phyloP scores from a whole-genome alignment of 2,113 vertebrate species.

The Pogonocichla stellata region DNA sequence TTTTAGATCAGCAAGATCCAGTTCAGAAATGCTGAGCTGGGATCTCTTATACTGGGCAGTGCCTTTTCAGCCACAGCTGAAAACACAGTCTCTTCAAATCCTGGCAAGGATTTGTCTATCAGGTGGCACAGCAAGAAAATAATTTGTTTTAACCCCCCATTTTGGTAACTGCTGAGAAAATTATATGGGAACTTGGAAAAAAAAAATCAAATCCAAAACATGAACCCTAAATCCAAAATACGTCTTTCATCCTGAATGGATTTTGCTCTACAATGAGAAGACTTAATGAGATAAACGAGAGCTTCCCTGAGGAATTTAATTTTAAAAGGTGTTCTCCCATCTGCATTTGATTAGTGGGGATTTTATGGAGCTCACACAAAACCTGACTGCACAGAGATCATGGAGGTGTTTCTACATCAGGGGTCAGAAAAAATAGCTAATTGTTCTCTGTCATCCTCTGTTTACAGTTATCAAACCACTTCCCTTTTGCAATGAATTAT shows the following conservation, averaged over 20 bases:
- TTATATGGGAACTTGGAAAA: too few species aligned
- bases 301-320: neutral
- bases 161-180: neutral
- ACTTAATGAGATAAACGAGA: neutral
- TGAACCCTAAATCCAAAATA: neutral
- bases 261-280: neutral
- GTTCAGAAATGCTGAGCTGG: neutral
- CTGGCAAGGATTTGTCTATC: neutral
- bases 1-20: neutral
- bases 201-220: neutral
- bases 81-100: accelerated
- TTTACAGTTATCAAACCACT: neutral
- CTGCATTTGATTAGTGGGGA: neutral
- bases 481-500: neutral
- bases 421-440: neutral
- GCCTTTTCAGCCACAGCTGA: neutral
- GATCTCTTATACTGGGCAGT: neutral
- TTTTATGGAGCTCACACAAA: neutral
- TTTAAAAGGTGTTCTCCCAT: neutral
- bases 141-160: neutral
- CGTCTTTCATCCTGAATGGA: too few species aligned
- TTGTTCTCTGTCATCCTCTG: neutral
- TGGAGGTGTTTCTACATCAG: neutral
- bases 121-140: neutral
- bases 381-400: neutral